Base-by-base conservation (phyloP, 2,113 vertebrate genomes). In the Micronycteris hirsuta region DNA sequence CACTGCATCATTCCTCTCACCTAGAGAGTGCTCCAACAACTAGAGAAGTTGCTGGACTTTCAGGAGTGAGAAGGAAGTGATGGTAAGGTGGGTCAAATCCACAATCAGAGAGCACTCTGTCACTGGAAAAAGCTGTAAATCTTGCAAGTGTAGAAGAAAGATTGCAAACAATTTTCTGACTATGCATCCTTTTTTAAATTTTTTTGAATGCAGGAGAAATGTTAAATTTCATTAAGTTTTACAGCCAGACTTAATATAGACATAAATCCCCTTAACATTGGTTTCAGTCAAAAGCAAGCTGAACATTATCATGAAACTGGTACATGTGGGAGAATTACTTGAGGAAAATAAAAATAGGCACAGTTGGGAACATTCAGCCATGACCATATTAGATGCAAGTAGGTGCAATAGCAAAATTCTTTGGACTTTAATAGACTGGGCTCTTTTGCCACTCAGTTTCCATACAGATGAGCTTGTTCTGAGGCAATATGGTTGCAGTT, bases 181-280 rank as follows among this genome's bases (percentile, higher is more conserved):
- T 58, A 24, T 67, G 5, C 33, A 36, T 85, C 7, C 67, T 86
- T 91, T 36, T 77, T 77, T 19, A 54, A 71, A 73, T n/a, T 49
- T 22, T 77, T 80, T 80, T 65, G 38, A 95, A 56, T 83, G 28
- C 68, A 89, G 14, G 58, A 89, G 68, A 96, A 97, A 97, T 97
- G 91, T 89, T 94, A 96, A 96, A 97, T 97, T 97, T 98, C 96
- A 96, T 97, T 96, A 97, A 95, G 93, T 97, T 97, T 97, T 98
- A 97, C 41, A 91, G 65, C 74, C 89, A 88, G 86, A 63, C 70
- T 94, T 95, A 97, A 96, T 97, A 96, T 68, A 96, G 83, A 96
- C 89, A 97, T 97, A 97, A 97, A 97, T 98, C 86, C 70, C 86
- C 71, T 97, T 97, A 96, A 97, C 97, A 94, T 68, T 74, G 5